phyloP scores from a whole-genome alignment of 2,113 vertebrate species.

The Porphyrio hochstetteri region DNA sequence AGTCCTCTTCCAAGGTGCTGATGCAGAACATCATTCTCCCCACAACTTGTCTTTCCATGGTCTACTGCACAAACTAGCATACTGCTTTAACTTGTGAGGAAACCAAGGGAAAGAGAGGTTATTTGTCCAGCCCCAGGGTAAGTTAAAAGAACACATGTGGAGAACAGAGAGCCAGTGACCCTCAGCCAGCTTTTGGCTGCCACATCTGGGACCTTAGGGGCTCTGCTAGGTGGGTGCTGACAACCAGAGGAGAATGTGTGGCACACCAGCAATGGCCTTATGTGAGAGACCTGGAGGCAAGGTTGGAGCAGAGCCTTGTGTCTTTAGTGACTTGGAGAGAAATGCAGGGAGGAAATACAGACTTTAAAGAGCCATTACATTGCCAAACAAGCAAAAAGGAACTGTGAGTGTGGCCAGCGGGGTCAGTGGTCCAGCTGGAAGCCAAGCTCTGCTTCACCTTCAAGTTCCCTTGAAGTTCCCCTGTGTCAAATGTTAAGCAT shows the following conservation, averaged over 20 bases:
- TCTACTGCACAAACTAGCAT: too few relatives aligned
- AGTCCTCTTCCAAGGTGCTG: background rate
- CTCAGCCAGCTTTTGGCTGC: background rate
- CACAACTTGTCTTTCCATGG: accelerated
- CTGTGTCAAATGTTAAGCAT: background rate
- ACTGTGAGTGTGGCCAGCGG: background rate
- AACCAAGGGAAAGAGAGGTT: background rate
- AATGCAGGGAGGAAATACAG: background rate
- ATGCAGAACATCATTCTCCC: background rate
- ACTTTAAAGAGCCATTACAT: background rate
- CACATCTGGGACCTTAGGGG: accelerated
- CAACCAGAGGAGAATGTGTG: background rate
- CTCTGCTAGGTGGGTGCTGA: background rate
- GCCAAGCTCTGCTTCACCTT: background rate
- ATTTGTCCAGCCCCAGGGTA: background rate
- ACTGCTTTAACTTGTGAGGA: background rate
- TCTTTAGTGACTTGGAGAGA: background rate
- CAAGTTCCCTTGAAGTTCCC: background rate
- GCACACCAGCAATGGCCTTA: background rate
- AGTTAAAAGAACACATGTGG: background rate
- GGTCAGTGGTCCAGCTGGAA: constrained; percentile 9
- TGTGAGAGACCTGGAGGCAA: background rate
- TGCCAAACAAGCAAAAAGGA: background rate
- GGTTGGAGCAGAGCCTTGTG: background rate
- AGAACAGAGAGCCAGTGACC: background rate